Conservation (phyloP, 2,797 vertebrate species). For the Gallinago solitaria region DNA sequence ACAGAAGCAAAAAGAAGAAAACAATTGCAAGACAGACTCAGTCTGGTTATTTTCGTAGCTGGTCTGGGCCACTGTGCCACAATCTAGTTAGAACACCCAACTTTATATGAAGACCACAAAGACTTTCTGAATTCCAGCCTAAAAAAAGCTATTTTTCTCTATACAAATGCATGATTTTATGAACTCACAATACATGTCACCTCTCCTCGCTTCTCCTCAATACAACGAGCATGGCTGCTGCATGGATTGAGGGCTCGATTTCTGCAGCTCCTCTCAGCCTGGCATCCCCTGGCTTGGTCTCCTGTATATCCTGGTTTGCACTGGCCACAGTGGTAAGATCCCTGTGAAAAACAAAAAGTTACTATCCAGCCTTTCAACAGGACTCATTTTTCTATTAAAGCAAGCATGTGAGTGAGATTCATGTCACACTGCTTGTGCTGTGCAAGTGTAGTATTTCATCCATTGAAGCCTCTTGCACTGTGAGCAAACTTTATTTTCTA, state of each 20-base stretch:
- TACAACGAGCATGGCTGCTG: conserved; percentile 87
- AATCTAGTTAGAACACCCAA: background rate
- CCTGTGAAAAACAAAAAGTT: conserved; percentile 75
- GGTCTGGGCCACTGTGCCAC: background rate
- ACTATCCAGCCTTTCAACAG: background rate
- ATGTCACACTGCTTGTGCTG: background rate
- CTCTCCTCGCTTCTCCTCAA: conserved; percentile 85
- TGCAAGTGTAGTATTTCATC: background rate
- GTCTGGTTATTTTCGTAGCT: background rate
- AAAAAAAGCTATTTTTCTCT: background rate
- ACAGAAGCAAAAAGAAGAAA: background rate
- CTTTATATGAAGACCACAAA: background rate
- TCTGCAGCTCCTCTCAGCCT: conserved; percentile 86
- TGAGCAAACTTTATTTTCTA: background rate
- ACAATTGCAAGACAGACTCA: background rate
- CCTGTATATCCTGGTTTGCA: conserved; percentile 92
- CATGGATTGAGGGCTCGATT: conserved; percentile 92
- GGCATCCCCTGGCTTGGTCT: conserved; percentile 91
- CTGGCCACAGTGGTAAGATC: conserved; percentile 90
- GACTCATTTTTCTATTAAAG: background rate
- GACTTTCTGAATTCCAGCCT: background rate
- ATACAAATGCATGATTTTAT: background rate
- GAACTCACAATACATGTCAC: conserved; percentile 88
- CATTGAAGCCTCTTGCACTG: background rate
- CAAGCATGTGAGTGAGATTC: background rate